Conservation (phyloP, 1,140 invertebrate species). For the Eupeodes corollae region DNA sequence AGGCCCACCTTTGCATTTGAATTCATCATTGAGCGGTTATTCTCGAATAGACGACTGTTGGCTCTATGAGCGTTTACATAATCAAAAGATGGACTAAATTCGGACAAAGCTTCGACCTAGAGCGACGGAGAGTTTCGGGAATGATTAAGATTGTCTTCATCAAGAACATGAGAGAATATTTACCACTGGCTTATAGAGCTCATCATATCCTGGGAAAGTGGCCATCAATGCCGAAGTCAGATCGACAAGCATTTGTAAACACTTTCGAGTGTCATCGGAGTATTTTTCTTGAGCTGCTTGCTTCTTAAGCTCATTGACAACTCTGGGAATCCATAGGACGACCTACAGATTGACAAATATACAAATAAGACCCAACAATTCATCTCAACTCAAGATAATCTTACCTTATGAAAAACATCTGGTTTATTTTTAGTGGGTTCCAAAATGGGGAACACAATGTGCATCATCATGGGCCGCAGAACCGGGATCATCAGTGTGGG, state of each 20-base stretch:
- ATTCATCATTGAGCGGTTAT: not conserved
- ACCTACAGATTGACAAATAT: slow-evolving; percentile 14
- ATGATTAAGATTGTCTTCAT: not conserved
- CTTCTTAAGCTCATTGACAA: slow-evolving; percentile 24
- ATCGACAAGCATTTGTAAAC: slow-evolving; percentile 41
- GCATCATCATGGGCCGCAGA: slow-evolving; percentile 36
- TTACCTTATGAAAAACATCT: slow-evolving; percentile 38
- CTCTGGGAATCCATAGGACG: slow-evolving; percentile 26
- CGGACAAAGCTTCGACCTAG: not conserved
- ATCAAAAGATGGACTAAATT: not conserved
- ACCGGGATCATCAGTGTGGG: slow-evolving; percentile 36
- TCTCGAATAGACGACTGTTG: too few species aligned
- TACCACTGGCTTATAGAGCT: slow-evolving; percentile 30
- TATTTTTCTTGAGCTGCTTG: slow-evolving; percentile 26
- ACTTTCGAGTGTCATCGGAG: slow-evolving; percentile 35
- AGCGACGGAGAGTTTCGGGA: too few species aligned
- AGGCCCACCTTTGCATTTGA: slow-evolving; percentile 55
- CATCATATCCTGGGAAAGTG: slow-evolving; percentile 38
- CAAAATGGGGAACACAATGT: slow-evolving; percentile 44
- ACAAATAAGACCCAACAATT: not conserved
- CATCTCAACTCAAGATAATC: not conserved
- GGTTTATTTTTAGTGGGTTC: slow-evolving; percentile 38
- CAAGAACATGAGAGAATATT: slow-evolving; percentile 3
- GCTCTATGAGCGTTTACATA: not conserved
- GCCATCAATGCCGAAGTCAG: slow-evolving; percentile 39